Evolutionary conservation across 2,888 invertebrate genomes (phyloP), one percentile per base, ranked within the genome.

Genomic region (Pyrochroa serraticornis): DNA sequence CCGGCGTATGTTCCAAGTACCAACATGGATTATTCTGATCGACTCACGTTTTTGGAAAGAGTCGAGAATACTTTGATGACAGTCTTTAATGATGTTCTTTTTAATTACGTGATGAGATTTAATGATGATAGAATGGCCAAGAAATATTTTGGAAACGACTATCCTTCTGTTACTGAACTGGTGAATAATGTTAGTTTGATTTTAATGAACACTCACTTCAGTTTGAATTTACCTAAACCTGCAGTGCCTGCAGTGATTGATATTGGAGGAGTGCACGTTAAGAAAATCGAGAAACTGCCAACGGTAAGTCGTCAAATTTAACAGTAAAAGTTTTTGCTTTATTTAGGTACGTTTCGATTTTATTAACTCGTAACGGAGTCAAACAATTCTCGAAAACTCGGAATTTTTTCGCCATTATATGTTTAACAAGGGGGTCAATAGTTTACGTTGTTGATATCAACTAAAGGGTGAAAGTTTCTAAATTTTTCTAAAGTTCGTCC

Each of bases 211-310:
- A 79, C 80, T 5, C 81, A 83, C 67, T 73, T 78, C 61, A 75
- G 75, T 37, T 64, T 81, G 47, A 81, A 80, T 46, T 75, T 78
- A n/a, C 77, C 81, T 7, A 71, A 77, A 60, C 79, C 80, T 1
- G 55, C 79, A 36, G 78, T 80, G 35, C 83, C 83, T 0, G 76
- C 77, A 8, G 72, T 82, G 7, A 75, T 83, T 10, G 83, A 84
- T 73, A 79, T 84, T 7, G 83, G 82, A 30, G 84, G 84, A 34
- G 75, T 83, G 49, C 82, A 83, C 80, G 80, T 76, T 67, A 81
- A 76, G 47, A 71, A 76, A 34, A 70, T 48, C 6, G 65, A 65
- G 37, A 41, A 41, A 35, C 46, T 70, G 36, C 68, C 71, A 7
- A 10, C 60, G 62, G 73, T 71, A 64, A 65, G 62, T 56, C 2